Conservation (phyloP, 2,888 invertebrate species). For the Tromatobia lineatoria region DNA sequence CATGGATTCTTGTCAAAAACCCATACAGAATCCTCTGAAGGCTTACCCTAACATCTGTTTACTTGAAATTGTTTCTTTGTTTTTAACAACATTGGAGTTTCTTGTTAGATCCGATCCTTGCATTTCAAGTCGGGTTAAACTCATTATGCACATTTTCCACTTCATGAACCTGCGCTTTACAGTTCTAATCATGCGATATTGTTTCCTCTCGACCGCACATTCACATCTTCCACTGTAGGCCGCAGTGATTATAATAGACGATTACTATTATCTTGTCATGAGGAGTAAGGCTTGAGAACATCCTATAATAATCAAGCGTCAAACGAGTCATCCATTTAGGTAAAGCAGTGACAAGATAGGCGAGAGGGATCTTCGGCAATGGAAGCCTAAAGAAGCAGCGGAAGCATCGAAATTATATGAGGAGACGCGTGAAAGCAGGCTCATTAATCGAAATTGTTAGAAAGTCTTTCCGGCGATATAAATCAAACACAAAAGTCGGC, state of each 20-base stretch:
- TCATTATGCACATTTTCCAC: conserved; percentile 12
- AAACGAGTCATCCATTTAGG: conserved; percentile 57
- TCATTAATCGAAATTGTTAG: conserved; percentile 65
- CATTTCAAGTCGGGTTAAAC: neutral
- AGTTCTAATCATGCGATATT: conserved; percentile 51
- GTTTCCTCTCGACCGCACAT: conserved; percentile 39
- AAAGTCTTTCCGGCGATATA: conserved; percentile 50
- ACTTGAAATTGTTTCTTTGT: neutral
- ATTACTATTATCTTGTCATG: conserved; percentile 44
- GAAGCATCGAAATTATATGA: conserved; percentile 42
- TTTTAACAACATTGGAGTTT: neutral
- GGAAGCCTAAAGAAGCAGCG: neutral
- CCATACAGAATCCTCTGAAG: neutral
- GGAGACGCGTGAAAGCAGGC: conserved; percentile 59
- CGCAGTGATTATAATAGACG: conserved; percentile 48
- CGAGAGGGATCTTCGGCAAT: conserved; percentile 8
- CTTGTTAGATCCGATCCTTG: neutral
- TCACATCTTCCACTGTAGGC: conserved; percentile 6
- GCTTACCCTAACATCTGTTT: neutral
- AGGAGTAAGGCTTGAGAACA: conserved; percentile 27
- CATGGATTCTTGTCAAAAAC: neutral
- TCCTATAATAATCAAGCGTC: conserved; percentile 48
- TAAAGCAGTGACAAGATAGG: conserved; percentile 9
- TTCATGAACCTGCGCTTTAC: conserved; percentile 4
- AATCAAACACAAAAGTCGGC: conserved; percentile 52